Evolutionary conservation across 1,140 invertebrate genomes (phyloP).

Genomic region (Philopotamus ludificatus): DNA sequence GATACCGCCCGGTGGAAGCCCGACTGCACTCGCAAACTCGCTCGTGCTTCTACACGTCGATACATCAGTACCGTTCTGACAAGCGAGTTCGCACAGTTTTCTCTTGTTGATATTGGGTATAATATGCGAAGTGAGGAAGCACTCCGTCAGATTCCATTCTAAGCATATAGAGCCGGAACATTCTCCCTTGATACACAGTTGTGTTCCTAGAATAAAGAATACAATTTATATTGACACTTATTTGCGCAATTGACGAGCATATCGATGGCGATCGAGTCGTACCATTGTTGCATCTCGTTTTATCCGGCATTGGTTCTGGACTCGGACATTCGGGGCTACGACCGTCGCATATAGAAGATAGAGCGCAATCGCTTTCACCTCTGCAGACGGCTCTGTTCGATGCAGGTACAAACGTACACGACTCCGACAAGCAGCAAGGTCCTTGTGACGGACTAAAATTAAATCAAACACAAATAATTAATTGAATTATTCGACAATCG

Average conservation of each 20-base stretch:
- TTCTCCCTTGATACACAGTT: slow-evolving; percentile 91
- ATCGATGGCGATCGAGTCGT: too few relatives aligned
- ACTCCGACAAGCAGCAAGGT: slow-evolving; percentile 84
- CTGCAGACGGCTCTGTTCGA: slow-evolving; percentile 71
- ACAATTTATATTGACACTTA: neutral
- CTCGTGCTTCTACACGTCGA: slow-evolving; percentile 83
- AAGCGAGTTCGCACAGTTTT: slow-evolving; percentile 93
- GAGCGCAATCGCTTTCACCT: slow-evolving; percentile 85
- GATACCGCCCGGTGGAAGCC: slow-evolving; percentile 80
- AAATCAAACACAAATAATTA: slow-evolving; percentile 18
- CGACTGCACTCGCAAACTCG: slow-evolving; percentile 73
- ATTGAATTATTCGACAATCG: slow-evolving; percentile 10
- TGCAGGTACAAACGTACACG: slow-evolving; percentile 76
- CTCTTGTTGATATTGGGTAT: slow-evolving; percentile 82
- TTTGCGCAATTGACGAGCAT: neutral
- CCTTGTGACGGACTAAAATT: slow-evolving; percentile 87
- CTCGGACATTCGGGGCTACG: slow-evolving; percentile 81
- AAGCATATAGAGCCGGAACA: slow-evolving; percentile 95
- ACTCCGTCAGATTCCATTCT: slow-evolving; percentile 91
- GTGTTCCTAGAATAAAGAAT: slow-evolving; percentile 58
- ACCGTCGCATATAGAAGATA: slow-evolving; percentile 82
- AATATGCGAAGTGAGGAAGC: slow-evolving; percentile 87
- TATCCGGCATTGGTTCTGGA: slow-evolving; percentile 73
- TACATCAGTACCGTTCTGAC: slow-evolving; percentile 78
- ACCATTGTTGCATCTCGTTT: slow-evolving; percentile 82